Conservation (phyloP, 2,113 vertebrate genomes). For the Rallus limicola region DNA sequence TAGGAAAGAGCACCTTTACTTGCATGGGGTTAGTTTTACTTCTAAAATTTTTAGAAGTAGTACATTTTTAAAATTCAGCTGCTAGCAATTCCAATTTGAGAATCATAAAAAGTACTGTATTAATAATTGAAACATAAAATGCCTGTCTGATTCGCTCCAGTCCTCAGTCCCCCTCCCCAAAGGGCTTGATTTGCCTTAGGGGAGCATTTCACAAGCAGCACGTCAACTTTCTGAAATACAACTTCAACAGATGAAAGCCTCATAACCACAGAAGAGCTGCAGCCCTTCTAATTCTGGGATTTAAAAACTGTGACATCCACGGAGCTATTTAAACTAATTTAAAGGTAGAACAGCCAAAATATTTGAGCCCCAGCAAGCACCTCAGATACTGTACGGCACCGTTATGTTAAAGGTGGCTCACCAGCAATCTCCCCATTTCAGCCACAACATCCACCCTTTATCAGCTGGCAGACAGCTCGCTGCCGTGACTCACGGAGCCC, state of each 20-base stretch:
- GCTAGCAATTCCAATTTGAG: conserved; percentile 40
- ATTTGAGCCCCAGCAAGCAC: background rate
- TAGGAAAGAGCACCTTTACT: background rate
- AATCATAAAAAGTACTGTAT: background rate
- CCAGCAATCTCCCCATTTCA: background rate
- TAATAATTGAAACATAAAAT: conserved; percentile 48
- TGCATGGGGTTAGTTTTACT: background rate
- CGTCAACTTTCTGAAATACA: conserved; percentile 4
- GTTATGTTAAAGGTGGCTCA: background rate
- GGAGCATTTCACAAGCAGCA: conserved; percentile 43
- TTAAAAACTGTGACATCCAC: background rate
- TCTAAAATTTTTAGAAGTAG: conserved; percentile 13
- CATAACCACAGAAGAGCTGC: background rate
- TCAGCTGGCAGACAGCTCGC: background rate
- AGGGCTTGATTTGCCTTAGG: conserved; percentile 18
- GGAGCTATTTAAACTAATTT: background rate
- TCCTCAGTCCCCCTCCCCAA: conserved; percentile 21
- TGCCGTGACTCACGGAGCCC: background rate
- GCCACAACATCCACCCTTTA: background rate
- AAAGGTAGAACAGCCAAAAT: background rate
- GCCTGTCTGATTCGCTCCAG: conserved; percentile 34
- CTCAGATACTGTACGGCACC: accelerated
- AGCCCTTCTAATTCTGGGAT: background rate
- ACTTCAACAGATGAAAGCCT: background rate
- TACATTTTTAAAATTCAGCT: conserved; percentile 63